Evolutionary conservation across 1,140 invertebrate genomes (phyloP), one percentile per base, ranked within the genome.

Genomic region (Drosophila pallidifrons): DNA sequence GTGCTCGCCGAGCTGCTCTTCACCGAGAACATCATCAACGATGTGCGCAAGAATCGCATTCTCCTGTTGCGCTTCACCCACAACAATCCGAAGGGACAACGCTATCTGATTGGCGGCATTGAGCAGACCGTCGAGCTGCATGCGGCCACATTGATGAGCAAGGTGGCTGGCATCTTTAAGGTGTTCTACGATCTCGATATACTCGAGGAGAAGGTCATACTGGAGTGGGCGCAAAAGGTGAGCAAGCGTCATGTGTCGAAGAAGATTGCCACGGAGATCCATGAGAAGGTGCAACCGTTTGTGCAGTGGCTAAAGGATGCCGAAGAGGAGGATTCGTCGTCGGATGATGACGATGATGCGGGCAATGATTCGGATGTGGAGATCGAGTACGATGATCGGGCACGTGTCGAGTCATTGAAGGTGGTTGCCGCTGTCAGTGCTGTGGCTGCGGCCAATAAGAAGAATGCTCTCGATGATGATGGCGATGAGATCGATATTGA

Each of bases 231-330:
- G 2, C 96, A 96, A 70, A 99, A 99, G 94, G 97, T 96, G 7
- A 96, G 97, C 66, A 98, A 98, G 93, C 99, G 99, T 93, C 98
- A 98, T 93, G 98, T 99, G 5, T 94, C 95, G 5, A 98, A 98
- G 91, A 97, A 99, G 87, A 93, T 99, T 60, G 96, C 96, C 58
- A 95, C 97, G 68, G 98, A 99, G 88, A 99, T 99, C 92, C 97
- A 98, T 77, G 95, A 96, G 45, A 96, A 97, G 87, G 98, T 98
- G 51, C 95, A 96, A 86, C 98, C 98, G 43, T 99, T 99, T 93
- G 95, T 99, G 7, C 98, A 96, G 81, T 99, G 99, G 99, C 95
- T 99, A 47, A 95, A 98, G 92, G 97, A 99, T 93, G 99, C 99
- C 63, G 98, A 99, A 85, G 98, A 99, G 92, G 98, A 99, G 92